Base-by-base conservation (phyloP, 2,797 vertebrate species). In the Astyanax mexicanus region DNA sequence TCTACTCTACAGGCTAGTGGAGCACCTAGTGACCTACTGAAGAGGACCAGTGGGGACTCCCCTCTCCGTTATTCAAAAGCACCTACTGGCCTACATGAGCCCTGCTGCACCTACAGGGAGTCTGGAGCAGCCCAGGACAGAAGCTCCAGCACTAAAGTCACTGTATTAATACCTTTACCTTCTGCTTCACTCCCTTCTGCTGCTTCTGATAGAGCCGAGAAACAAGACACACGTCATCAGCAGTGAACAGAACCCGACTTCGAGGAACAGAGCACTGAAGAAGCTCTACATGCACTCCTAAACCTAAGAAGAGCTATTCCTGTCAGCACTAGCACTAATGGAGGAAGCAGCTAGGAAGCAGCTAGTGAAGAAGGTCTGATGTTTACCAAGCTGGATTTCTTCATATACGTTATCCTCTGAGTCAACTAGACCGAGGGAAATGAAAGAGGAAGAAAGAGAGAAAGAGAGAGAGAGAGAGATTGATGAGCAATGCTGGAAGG, bases 321-420 rank as follows among this genome's bases (percentile, higher is more conserved):
- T 37, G 52, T 37, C 29, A 11, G 58, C 17, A 45, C 21, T 8
- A 49, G 44, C 32, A 55, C 45, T 19, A 51, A 40, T 15, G 69
- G 25, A n/a, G n/a, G n/a, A n/a, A n/a, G n/a, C n/a, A n/a, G 54
- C 19, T n/a, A n/a, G 27, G 17, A 49, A 12, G 15, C 44, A 51
- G 42, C 17, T n/a, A 42, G 29, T n/a, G 37, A 32, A 17, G 17
- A 42, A 52, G 49, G 25, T 19, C 35, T 47, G 12, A 37, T 75
- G 40, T 72, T 80, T 80, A 78, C 75, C 78, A 40, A 54, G 62
- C 12, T 15, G 45, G 9, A 78, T 68, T 57, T 78, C 62, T 65
- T 76, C 69, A 45, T 76, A 76, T 42, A 71, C 49, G 25, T 71
- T 77, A 68, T 75, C 75, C 27, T 74, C 67, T 40, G 54, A 73